A percentile compares a stretch with the other conserved stretches of the same genome.
Conservation (phyloP, 2,113 vertebrate genomes). For the Trogon melanurus region DNA sequence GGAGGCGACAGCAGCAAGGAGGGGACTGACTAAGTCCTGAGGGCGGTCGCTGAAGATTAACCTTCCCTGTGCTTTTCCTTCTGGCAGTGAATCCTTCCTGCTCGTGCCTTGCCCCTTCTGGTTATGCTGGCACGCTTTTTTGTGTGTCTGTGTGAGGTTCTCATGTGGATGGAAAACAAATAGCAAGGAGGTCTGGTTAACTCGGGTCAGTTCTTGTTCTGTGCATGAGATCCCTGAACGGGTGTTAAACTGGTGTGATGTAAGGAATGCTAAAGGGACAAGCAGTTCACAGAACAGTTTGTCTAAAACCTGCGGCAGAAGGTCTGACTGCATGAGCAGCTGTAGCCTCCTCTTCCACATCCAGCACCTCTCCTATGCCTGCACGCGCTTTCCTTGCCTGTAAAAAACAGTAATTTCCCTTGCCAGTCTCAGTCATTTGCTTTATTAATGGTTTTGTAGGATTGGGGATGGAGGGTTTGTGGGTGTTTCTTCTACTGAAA, state of each 20-base stretch:
- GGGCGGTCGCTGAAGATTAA: background rate
- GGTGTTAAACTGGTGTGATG: background rate
- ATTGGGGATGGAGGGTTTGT: background rate
- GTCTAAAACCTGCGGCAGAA: background rate
- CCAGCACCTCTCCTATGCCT: background rate
- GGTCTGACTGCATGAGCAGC: background rate
- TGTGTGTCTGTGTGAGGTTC: background rate
- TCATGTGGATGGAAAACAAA: background rate
- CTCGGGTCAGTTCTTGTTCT: background rate
- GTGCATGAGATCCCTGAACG: background rate
- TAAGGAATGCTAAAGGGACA: background rate
- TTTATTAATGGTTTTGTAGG: background rate
- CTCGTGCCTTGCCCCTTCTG: background rate
- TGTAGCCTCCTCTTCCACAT: background rate
- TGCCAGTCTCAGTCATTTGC: background rate
- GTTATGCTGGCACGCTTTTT: background rate
- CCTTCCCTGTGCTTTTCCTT: background rate
- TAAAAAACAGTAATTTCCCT: background rate
- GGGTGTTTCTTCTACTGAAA: background rate
- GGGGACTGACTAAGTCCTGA: background rate
- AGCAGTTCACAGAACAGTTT: background rate
- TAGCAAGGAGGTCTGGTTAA: background rate
- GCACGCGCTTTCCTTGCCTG: background rate
- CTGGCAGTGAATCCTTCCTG: background rate
- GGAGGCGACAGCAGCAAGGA: background rate